phyloP scores from a whole-genome alignment of 2,113 vertebrate genomes.

The Sinocyclocheilus rhinocerous region DNA sequence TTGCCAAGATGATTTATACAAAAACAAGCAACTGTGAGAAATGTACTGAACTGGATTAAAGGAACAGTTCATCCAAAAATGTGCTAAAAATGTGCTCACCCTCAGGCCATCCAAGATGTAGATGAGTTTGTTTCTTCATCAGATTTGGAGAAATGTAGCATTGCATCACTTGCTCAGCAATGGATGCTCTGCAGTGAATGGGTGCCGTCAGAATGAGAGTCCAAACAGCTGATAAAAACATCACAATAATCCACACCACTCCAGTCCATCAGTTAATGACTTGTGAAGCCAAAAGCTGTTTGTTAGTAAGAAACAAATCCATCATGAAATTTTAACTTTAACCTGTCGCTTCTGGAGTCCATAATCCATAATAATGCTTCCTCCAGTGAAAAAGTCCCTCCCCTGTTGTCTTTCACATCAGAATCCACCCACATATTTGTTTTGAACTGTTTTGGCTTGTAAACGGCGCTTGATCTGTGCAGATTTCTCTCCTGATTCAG shows the following conservation, averaged over 20 bases:
- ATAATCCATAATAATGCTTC: too few relatives aligned
- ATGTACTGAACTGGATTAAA: background rate
- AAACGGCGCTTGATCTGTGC: background rate
- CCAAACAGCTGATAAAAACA: background rate
- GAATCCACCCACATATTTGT: background rate
- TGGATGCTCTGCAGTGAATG: background rate
- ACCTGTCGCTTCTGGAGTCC: too few relatives aligned
- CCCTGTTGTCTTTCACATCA: background rate
- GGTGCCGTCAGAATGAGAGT: background rate
- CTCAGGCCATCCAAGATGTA: background rate
- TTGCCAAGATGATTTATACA: background rate
- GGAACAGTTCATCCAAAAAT: too few relatives aligned
- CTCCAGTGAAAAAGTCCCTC: background rate
- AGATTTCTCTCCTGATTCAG: background rate
- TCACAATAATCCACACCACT: background rate
- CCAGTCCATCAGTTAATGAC: background rate
- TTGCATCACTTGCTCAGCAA: background rate
- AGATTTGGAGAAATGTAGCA: background rate
- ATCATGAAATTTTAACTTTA: too few relatives aligned
- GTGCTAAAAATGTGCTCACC: too few relatives aligned
- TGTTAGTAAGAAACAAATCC: background rate
- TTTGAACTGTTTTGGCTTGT: background rate
- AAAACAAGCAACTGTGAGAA: background rate
- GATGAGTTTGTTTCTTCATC: background rate
- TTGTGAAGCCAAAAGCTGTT: background rate